Conservation (phyloP, 30 jellyfish, hydroid and myxozoan species). For the Morbakka virulenta region DNA sequence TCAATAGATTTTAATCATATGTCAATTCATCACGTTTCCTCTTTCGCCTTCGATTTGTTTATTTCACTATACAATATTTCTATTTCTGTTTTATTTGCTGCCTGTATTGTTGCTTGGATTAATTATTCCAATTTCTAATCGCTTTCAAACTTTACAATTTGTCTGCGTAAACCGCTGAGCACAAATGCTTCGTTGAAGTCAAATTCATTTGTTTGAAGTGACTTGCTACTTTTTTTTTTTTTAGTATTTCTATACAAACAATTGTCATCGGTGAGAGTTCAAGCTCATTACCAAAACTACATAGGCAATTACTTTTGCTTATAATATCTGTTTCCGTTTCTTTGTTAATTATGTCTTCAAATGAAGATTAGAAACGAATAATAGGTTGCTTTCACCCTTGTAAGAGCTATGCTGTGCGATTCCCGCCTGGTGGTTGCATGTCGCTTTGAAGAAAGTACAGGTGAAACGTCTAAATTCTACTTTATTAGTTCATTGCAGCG, state of each 20-base stretch:
- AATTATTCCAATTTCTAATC: background rate
- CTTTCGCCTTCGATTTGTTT: too few relatives aligned
- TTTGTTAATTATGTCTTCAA: background rate
- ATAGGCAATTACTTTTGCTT: background rate
- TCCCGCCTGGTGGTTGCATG: background rate
- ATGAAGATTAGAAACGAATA: background rate
- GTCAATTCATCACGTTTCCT: too few relatives aligned
- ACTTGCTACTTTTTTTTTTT: background rate
- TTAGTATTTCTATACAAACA: background rate
- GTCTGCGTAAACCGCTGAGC: background rate
- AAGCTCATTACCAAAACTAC: background rate
- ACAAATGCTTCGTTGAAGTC: background rate
- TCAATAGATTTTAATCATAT: too few relatives aligned
- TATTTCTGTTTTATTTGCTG: too few relatives aligned
- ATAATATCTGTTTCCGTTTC: background rate
- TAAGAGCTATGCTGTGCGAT: background rate
- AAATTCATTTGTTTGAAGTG: background rate
- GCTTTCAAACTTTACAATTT: background rate
- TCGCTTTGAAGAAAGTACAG: too few relatives aligned
- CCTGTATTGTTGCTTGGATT: too few relatives aligned
- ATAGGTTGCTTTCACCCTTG: background rate
- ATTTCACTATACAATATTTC: too few relatives aligned
- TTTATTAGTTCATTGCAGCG: too few relatives aligned
- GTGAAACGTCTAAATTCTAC: too few relatives aligned
- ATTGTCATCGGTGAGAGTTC: background rate